A percentile compares a stretch with the other conserved stretches of the same genome.
Evolutionary conservation across 2,797 vertebrate genomes (phyloP).

Genomic region (Gambelia wislizenii): DNA sequence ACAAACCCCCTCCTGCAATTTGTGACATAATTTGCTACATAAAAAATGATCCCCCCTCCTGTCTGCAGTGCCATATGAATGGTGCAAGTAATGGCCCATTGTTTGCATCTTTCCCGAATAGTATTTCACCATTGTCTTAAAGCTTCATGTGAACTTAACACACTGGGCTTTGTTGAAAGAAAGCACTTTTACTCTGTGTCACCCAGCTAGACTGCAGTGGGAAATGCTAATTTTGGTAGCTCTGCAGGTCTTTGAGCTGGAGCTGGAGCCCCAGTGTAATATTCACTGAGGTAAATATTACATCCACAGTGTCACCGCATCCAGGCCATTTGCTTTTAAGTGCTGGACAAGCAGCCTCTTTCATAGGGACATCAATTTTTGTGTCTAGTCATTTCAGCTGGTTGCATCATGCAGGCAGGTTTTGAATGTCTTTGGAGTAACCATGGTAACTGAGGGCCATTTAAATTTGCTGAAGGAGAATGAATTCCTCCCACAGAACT

Average conservation of each 20-base stretch:
- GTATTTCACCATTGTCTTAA: constrained; percentile 68
- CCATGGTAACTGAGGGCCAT: constrained; percentile 72
- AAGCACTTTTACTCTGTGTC: constrained; percentile 57
- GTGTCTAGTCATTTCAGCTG: constrained; percentile 72
- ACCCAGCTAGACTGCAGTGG: constrained; percentile 45
- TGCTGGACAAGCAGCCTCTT: constrained; percentile 50
- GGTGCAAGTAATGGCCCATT: constrained; percentile 57
- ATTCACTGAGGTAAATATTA: constrained; percentile 8
- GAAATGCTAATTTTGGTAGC: constrained; percentile 62
- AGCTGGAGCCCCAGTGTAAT: constrained; percentile 34
- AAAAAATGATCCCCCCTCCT: constrained; percentile 47
- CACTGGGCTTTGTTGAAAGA: constrained; percentile 68
- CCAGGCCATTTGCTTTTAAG: constrained; percentile 46
- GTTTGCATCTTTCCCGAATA: constrained; percentile 67
- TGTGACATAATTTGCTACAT: constrained; percentile 61
- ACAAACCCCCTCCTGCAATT: constrained; percentile 42
- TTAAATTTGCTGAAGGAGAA: constrained; percentile 72
- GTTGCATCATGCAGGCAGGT: constrained; percentile 69
- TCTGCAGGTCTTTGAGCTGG: constrained; percentile 45
- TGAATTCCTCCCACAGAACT: constrained; percentile 69
- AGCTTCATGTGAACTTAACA: constrained; percentile 63
- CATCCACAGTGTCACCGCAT: constrained; percentile 28
- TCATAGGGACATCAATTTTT: constrained; percentile 70
- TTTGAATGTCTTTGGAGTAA: constrained; percentile 70
- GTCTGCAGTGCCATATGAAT: constrained; percentile 50